These are phyloP conservation scores for Flexamia atlantica DNA, from an alignment of 2,888 invertebrate genomes.

Conservation along the genomic window DNA sequence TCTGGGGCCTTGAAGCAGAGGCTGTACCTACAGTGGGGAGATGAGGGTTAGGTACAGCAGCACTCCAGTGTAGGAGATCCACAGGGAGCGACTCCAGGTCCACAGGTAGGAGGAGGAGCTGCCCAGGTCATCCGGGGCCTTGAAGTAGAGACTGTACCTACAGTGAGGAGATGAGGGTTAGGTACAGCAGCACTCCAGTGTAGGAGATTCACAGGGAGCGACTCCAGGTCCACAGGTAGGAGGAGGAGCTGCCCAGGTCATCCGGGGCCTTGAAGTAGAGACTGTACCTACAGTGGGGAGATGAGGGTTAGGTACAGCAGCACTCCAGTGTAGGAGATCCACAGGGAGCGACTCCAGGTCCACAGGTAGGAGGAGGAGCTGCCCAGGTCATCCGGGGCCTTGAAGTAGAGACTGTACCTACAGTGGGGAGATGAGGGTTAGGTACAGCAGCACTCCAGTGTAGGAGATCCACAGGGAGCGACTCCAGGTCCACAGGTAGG, in stretches of 20 bases:
- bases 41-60: not conserved
- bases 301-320: not conserved
- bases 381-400: slow-evolving; percentile 14
- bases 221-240: slow-evolving; percentile 42
- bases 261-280: slow-evolving; percentile 12
- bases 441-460: not conserved
- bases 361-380: slow-evolving; percentile 39
- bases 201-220: slow-evolving; percentile 13
- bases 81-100: slow-evolving; percentile 5
- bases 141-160: not conserved
- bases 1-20: slow-evolving; percentile 4
- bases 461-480: slow-evolving; percentile 21
- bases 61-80: not conserved
- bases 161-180: slow-evolving; percentile 11
- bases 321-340: slow-evolving; percentile 3
- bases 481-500: slow-evolving; percentile 40
- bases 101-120: slow-evolving; percentile 42
- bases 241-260: slow-evolving; percentile 32
- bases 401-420: slow-evolving; percentile 25
- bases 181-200: not conserved
- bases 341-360: slow-evolving; percentile 29
- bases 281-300: not conserved
- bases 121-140: slow-evolving; percentile 5
- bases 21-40: slow-evolving; percentile 1
- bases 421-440: not conserved